These are phyloP conservation scores for Isoperla grammatica DNA, from an alignment of 2,888 invertebrate genomes.

Conservation along the genomic window DNA sequence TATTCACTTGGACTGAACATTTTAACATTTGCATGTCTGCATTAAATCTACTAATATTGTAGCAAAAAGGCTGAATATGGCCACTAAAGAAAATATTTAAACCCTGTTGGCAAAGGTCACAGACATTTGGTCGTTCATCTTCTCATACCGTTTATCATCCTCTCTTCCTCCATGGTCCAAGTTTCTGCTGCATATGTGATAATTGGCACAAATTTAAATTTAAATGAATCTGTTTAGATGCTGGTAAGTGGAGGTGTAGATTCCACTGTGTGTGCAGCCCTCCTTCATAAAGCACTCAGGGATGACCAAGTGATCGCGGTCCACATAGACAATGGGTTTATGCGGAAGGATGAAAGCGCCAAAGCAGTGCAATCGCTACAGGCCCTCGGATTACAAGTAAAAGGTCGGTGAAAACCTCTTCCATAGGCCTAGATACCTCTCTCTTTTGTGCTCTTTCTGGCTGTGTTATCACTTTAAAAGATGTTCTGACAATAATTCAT, in stretches of 20 bases:
- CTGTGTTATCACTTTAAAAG: neutral
- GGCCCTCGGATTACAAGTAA: conserved; percentile 75
- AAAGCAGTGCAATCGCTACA: conserved; percentile 79
- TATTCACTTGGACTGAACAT: neutral
- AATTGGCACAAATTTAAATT: conserved; percentile 10
- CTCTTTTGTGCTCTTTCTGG: too few species aligned
- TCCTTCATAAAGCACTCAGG: conserved; percentile 83
- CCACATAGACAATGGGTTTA: conserved; percentile 98
- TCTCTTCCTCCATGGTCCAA: too few species aligned
- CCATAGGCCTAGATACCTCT: too few species aligned
- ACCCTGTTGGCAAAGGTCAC: too few species aligned
- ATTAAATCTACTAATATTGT: too few species aligned
- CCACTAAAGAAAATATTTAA: too few species aligned
- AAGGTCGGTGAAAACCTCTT: conserved; percentile 50
- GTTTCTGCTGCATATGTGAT: too few species aligned
- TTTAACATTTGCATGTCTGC: neutral
- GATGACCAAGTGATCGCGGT: conserved; percentile 91
- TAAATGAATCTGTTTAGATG: conserved; percentile 59
- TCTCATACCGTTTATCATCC: too few species aligned
- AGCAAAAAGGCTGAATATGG: too few species aligned
- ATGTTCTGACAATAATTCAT: neutral
- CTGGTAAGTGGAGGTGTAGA: conserved; percentile 97
- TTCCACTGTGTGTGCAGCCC: conserved; percentile 97
- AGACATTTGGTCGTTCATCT: too few species aligned
- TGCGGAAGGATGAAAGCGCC: conserved; percentile 92